Conservation (phyloP, 1,140 invertebrate species). For the Leptinotarsa undecemlineata region DNA sequence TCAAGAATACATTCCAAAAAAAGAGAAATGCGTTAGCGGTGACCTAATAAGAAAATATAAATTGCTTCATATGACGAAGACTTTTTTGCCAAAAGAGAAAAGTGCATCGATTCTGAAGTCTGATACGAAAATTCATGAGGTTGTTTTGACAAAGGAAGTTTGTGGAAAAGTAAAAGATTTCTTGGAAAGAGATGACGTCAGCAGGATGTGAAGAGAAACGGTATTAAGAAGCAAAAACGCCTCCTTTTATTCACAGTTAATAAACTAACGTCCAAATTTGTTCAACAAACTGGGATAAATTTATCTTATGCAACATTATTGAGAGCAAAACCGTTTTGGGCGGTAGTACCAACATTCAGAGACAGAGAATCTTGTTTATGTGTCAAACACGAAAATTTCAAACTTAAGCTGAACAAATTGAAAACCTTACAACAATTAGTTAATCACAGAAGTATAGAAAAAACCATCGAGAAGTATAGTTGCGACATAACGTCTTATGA, state of each 20-base stretch:
- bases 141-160: slow-evolving; percentile 40
- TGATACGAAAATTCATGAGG: slow-evolving; percentile 37
- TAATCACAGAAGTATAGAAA: slow-evolving; percentile 26
- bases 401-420: slow-evolving; percentile 20
- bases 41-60: slow-evolving; percentile 24
- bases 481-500: slow-evolving; percentile 36
- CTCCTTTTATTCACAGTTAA: slow-evolving; percentile 20
- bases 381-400: slow-evolving; percentile 40
- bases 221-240: slow-evolving; percentile 38
- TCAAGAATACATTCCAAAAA: not conserved
- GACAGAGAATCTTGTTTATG: slow-evolving; percentile 41
- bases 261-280: not conserved
- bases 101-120: slow-evolving; percentile 39
- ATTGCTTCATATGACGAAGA: slow-evolving; percentile 2
- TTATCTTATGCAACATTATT: no score
- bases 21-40: slow-evolving; percentile 22
- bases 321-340: slow-evolving; percentile 24
- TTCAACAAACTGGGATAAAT: no score
- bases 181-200: slow-evolving; percentile 14
- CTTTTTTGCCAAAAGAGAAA: slow-evolving; percentile 23
- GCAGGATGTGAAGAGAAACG: slow-evolving; percentile 31
- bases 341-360: slow-evolving; percentile 25
- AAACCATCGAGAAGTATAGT: slow-evolving; percentile 18
- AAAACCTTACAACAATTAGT: slow-evolving; percentile 23
- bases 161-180: slow-evolving; percentile 39